Conservation (phyloP, 2,113 vertebrate genomes). For the Rhinichthys klamathensis region DNA sequence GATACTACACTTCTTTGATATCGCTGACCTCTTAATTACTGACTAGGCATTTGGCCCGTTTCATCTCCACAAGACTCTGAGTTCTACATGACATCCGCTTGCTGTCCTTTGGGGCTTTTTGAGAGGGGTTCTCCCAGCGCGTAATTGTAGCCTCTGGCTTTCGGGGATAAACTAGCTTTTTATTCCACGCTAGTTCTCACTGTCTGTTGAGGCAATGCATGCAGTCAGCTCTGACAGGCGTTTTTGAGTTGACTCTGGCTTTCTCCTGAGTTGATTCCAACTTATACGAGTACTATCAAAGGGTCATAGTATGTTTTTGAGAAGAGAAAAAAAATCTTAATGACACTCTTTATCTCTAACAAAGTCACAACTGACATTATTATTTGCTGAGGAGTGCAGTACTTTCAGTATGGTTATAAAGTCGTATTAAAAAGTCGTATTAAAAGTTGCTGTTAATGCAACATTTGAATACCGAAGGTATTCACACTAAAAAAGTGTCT, state of each 20-base stretch:
- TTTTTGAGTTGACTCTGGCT: slow-evolving; percentile 1
- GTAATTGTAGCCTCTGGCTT: slow-evolving; percentile 34
- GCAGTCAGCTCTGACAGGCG: slow-evolving; percentile 10
- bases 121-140: slow-evolving; percentile 7
- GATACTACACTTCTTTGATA: background rate
- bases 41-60: slow-evolving; percentile 14
- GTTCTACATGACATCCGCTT: slow-evolving; percentile 22
- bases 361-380: slow-evolving; percentile 31
- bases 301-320: background rate
- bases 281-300: background rate
- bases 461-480: background rate
- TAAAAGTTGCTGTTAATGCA: background rate
- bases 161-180: slow-evolving; percentile 9
- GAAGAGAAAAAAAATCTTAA: slow-evolving; percentile 12
- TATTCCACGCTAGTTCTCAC: slow-evolving; percentile 29
- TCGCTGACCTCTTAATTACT: slow-evolving; percentile 8
- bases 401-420: background rate
- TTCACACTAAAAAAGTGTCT: background rate
- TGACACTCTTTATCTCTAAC: slow-evolving; percentile 24
- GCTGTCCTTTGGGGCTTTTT: background rate
- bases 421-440: background rate
- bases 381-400: background rate
- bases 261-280: slow-evolving; percentile 12
- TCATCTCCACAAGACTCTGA: background rate
- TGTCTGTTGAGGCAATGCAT: background rate